Conservation (phyloP, 2,797 vertebrate genomes). For the Sphenodon punctatus region DNA sequence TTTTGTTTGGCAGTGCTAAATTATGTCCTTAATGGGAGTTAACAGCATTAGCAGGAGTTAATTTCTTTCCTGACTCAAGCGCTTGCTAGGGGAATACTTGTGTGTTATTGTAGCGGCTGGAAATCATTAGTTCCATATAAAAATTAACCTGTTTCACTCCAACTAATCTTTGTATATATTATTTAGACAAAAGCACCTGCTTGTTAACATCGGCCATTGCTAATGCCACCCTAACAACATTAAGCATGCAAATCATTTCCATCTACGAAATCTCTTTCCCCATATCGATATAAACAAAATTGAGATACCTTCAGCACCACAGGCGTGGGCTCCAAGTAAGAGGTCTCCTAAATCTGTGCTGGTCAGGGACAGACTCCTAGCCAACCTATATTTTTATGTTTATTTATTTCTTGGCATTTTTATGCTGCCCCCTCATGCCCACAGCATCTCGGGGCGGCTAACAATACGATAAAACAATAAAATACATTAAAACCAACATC, state of each 20-base stretch:
- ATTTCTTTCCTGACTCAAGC: slow-evolving; percentile 55
- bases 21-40: no score
- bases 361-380: background rate
- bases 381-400: no score
- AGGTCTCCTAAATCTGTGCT: background rate
- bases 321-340: background rate
- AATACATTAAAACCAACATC: no score
- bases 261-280: background rate
- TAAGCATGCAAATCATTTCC: slow-evolving; percentile 42
- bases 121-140: slow-evolving; percentile 61
- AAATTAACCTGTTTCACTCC: slow-evolving; percentile 54
- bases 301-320: slow-evolving; percentile 13
- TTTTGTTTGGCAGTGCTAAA: slow-evolving; percentile 61
- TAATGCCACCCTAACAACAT: slow-evolving; percentile 46
- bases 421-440: no score
- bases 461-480: no score
- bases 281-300: slow-evolving; percentile 43
- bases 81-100: slow-evolving; percentile 60
- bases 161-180: slow-evolving; percentile 6
- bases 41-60: slow-evolving; percentile 38
- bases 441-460: no score
- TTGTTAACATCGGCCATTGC: slow-evolving; percentile 44
- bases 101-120: slow-evolving; percentile 39
- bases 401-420: no score
- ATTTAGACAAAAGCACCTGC: slow-evolving; percentile 52